Evolutionary conservation across 1,140 invertebrate genomes (phyloP).

Genomic region (Formica selysi): DNA sequence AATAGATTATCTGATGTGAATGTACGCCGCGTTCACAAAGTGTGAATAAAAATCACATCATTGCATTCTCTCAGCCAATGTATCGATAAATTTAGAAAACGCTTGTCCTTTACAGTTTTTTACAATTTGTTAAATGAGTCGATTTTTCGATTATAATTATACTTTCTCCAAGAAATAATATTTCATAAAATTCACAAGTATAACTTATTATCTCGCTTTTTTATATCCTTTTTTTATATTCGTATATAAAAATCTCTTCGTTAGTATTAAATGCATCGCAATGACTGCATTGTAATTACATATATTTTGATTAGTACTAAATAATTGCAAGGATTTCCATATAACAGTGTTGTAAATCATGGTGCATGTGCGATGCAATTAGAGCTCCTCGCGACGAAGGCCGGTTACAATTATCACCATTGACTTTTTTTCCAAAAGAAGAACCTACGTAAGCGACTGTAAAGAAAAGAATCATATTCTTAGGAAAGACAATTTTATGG

Average conservation of each 20-base stretch:
- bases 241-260: neutral
- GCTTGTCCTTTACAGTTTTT: neutral
- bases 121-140: neutral
- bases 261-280: neutral
- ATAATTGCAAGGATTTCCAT: neutral
- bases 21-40: constrained; percentile 30
- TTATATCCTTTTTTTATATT: neutral
- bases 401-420: constrained; percentile 46
- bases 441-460: constrained; percentile 3
- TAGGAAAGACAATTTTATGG: constrained; percentile 19
- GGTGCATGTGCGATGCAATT: constrained; percentile 6
- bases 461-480: constrained; percentile 22
- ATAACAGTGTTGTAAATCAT: neutral
- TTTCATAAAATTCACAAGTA: neutral
- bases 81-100: constrained; percentile 30
- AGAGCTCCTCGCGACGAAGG: constrained; percentile 33
- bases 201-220: neutral
- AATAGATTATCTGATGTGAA: constrained; percentile 14
- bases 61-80: constrained; percentile 10
- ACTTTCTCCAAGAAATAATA: neutral
- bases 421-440: constrained; percentile 41
- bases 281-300: neutral
- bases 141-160: neutral
- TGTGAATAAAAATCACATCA: constrained; percentile 51
- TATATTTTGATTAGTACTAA: constrained; percentile 5